Percentiles rank a stretch among this genome's conserved stretches.
These are phyloP conservation scores for Pollenia angustigena DNA, from an alignment of 2,888 invertebrate genomes.

Conservation along the genomic window DNA sequence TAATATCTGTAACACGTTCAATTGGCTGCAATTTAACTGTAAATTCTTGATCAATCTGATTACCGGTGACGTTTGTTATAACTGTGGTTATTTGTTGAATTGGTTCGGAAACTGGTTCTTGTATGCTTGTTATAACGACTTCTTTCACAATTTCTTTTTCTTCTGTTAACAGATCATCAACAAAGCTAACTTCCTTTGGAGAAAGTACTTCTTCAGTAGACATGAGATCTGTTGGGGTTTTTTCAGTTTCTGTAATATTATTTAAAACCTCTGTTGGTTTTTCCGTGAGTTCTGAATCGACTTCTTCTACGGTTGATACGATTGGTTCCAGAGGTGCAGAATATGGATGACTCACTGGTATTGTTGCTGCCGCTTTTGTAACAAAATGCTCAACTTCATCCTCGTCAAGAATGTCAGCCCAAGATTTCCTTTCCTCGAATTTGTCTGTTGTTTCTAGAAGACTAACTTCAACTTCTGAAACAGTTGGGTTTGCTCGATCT, in stretches of 20 bases:
- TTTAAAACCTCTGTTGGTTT: slow-evolving; percentile 16
- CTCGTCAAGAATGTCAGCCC: slow-evolving; percentile 64
- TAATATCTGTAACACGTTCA: slow-evolving; percentile 2
- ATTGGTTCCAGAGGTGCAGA: slow-evolving; percentile 34
- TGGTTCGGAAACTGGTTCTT: background rate
- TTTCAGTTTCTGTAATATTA: slow-evolving; percentile 67
- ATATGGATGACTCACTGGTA: background rate
- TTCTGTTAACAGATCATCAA: background rate
- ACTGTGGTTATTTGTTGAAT: background rate
- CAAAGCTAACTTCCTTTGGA: background rate
- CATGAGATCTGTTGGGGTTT: background rate
- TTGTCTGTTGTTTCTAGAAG: background rate
- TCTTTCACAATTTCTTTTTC: background rate
- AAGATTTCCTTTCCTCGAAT: slow-evolving; percentile 53
- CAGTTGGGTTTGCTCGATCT: background rate
- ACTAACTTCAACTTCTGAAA: background rate
- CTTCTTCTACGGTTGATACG: background rate
- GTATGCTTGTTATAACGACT: background rate
- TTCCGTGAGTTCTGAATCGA: slow-evolving; percentile 11
- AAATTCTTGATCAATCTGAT: background rate
- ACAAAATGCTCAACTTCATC: slow-evolving; percentile 33
- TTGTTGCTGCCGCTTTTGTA: slow-evolving; percentile 7
- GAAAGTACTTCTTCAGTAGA: background rate
- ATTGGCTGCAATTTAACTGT: slow-evolving; percentile 43
- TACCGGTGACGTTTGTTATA: background rate